Evolutionary conservation across 2,797 vertebrate species (phyloP).

Genomic region (Lacerta bilineata): DNA sequence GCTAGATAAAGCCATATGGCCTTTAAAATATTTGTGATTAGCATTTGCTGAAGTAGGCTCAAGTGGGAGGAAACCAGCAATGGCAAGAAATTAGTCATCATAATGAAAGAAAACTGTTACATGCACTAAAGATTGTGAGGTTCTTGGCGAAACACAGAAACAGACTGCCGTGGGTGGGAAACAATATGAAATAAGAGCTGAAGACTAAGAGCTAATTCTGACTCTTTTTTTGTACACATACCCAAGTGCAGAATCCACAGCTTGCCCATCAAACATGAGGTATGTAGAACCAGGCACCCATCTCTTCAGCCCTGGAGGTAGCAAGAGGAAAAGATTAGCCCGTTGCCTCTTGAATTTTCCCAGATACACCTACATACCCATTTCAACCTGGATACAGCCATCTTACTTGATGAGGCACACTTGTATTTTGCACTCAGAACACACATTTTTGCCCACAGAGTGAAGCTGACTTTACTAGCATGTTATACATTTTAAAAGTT

Average conservation of each 20-base stretch:
- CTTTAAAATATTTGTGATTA: slow-evolving; percentile 43
- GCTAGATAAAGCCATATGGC: slow-evolving; percentile 49
- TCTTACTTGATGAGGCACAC: background rate
- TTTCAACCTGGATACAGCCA: background rate
- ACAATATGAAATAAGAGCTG: background rate
- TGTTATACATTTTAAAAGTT: background rate
- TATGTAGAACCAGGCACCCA: background rate
- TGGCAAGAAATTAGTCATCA: slow-evolving; percentile 42
- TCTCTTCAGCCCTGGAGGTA: background rate
- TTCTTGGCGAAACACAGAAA: background rate
- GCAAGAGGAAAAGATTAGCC: background rate
- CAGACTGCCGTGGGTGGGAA: slow-evolving; percentile 16
- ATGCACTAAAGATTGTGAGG: slow-evolving; percentile 12
- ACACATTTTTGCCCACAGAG: no score
- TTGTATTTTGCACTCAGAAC: background rate
- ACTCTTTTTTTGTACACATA: background rate
- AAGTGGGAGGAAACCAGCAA: slow-evolving; percentile 17
- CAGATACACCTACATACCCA: background rate
- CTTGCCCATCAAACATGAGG: background rate
- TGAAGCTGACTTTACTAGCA: no score
- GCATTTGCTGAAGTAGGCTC: slow-evolving; percentile 47
- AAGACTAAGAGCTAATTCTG: background rate
- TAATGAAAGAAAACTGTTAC: slow-evolving; percentile 39
- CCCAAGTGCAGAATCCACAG: background rate
- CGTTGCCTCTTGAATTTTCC: background rate